Conservation (phyloP, 2,888 invertebrate genomes). For the Anaspis maculata region DNA sequence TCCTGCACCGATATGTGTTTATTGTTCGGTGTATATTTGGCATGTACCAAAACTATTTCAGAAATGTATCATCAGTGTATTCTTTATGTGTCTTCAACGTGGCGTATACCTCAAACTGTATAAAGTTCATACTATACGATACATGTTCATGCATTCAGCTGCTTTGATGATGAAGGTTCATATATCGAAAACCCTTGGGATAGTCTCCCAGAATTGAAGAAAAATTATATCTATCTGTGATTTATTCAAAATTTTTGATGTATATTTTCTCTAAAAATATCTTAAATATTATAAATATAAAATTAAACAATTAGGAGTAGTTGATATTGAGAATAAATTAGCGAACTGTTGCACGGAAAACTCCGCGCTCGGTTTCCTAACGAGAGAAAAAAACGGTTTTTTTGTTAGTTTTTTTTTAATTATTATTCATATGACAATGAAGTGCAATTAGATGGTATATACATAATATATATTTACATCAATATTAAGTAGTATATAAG, state of each 20-base stretch:
- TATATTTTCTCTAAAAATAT: constrained; percentile 53
- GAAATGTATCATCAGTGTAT: constrained; percentile 36
- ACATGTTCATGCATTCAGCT: constrained; percentile 28
- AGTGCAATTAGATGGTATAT: constrained; percentile 57
- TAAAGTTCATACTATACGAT: constrained; percentile 33
- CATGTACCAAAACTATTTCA: constrained; percentile 28
- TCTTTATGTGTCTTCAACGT: constrained; percentile 45
- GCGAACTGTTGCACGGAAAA: background rate
- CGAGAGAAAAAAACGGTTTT: background rate
- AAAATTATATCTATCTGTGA: constrained; percentile 52
- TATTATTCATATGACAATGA: constrained; percentile 47
- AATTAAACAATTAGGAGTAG: constrained; percentile 43
- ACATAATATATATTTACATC: constrained; percentile 51
- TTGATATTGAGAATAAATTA: constrained; percentile 18
- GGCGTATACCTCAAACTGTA: constrained; percentile 48
- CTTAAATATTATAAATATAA: constrained; percentile 45
- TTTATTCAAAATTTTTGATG: constrained; percentile 53
- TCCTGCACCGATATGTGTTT: constrained; percentile 23
- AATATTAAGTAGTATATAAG: constrained; percentile 46
- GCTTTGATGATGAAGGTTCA: constrained; percentile 41
- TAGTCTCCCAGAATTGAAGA: constrained; percentile 36
- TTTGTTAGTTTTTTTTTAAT: constrained; percentile 20
- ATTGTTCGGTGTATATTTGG: constrained; percentile 36
- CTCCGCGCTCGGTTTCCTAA: no score
- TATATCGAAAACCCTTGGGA: constrained; percentile 34